A percentile compares a stretch with the other conserved stretches of the same genome.
Conservation (phyloP, 2,113 vertebrate genomes). For the Gobio gobio region DNA sequence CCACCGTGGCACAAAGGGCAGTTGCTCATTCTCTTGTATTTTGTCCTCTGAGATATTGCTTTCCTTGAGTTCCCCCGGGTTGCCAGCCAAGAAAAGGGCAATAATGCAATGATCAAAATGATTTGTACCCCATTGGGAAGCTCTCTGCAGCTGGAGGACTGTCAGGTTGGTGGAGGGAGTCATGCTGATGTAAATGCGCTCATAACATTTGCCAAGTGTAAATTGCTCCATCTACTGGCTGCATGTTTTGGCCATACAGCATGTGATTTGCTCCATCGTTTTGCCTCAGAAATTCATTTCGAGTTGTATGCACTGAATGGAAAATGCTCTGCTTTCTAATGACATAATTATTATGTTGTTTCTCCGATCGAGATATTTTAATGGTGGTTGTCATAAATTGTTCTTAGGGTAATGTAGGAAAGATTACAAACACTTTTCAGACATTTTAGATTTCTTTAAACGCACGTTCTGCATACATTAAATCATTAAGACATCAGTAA, state of each 20-base stretch:
- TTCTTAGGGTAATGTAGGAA: background rate
- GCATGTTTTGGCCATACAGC: constrained; percentile 9
- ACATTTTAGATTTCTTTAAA: background rate
- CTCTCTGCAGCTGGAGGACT: constrained; percentile 6
- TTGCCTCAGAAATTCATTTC: background rate
- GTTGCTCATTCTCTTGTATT: constrained; percentile 1
- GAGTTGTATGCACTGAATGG: background rate
- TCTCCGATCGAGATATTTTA: background rate
- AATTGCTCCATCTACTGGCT: constrained; percentile 28
- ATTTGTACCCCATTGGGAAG: constrained; percentile 14
- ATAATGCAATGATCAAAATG: constrained; percentile 21
- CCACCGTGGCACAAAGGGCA: constrained; percentile 15
- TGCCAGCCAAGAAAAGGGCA: constrained; percentile 20
- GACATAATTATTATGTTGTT: background rate
- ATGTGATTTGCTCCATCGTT: background rate
- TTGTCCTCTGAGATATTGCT: constrained; percentile 2
- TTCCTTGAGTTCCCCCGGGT: background rate
- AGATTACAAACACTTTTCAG: background rate
- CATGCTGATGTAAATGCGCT: background rate
- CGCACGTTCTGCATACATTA: too few species aligned
- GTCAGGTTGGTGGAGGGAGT: background rate
- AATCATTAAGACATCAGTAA: too few species aligned
- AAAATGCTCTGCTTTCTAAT: background rate
- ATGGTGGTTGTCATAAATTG: background rate
- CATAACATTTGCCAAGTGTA: constrained; percentile 38